These are phyloP conservation scores for Aurelia coerulea DNA, from an alignment of 30 jellyfish, hydroid and myxozoan species.

Conservation along the genomic window DNA sequence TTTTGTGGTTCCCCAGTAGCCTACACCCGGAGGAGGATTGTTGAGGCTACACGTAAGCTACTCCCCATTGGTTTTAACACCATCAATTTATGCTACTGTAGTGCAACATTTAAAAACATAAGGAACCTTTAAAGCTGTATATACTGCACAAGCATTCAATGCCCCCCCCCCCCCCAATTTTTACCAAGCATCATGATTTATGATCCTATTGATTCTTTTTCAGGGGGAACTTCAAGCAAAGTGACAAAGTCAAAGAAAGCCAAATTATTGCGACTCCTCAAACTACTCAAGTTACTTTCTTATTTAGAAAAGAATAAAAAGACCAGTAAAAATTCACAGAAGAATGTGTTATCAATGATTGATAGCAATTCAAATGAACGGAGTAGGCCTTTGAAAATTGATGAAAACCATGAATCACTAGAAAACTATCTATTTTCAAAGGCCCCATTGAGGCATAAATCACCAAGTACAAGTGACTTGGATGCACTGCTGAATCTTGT, in stretches of 20 bases:
- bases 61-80: too few species aligned
- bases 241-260: slow-evolving; percentile 18
- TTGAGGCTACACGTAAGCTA: too few species aligned
- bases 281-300: slow-evolving; percentile 47
- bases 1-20: too few species aligned
- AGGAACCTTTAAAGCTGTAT: too few species aligned
- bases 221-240: slow-evolving; percentile 11
- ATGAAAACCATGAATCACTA: not conserved
- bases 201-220: not conserved
- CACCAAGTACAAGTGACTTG: slow-evolving; percentile 31
- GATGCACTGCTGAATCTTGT: slow-evolving; percentile 34
- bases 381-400: not conserved
- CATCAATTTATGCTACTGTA: too few species aligned
- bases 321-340: not conserved
- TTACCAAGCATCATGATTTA: not conserved
- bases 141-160: too few species aligned
- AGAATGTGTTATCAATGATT: not conserved
- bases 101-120: too few species aligned
- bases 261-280: slow-evolving; percentile 30
- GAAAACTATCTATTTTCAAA: not conserved
- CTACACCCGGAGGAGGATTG: too few species aligned
- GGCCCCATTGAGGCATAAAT: slow-evolving; percentile 8
- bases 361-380: not conserved
- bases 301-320: slow-evolving; percentile 28
- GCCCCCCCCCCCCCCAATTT: not conserved